Base-by-base conservation (phyloP, 2,113 vertebrate species). In the Myrmecobius fasciatus region DNA sequence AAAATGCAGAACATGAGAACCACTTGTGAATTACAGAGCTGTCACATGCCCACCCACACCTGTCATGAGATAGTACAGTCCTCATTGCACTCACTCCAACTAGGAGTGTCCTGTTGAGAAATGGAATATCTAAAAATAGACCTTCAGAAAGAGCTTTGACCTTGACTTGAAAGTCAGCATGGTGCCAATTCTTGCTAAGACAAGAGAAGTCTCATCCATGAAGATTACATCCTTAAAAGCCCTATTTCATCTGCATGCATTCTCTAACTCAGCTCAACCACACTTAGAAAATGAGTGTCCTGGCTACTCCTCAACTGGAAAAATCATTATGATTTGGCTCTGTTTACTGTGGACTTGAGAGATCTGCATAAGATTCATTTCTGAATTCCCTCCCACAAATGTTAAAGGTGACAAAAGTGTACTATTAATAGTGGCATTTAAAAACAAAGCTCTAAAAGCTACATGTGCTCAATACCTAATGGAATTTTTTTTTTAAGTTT, bases 271-370 rank as follows among this genome's bases (percentile, higher is more conserved):
- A n/a, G 94, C 93, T 91, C 97, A 97, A 96, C 90, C 94, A 91
- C 75, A 88, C 48, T 92, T 93, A 88, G 95, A 97, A 97, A 97
- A 97, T 95, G 94, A 89, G 51, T 53, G 0, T 92, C 53, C 96
- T 97, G 97, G 97, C 96, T 56, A 10, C 89, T 91, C 53, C 93
- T 98, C 96, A 96, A 95, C 93, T 96, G 90, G 91, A 95, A 83
- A 96, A 96, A 95, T 98, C 93, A 95, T 94, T 94, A 89, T 92
- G 90, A 83, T 95, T 98, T 97, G 95, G 95, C 56, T 95, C 92
- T 96, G 91, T 91, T 89, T 93, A 52, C 96, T 93, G 95, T 96
- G 95, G 90, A 97, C 91, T 92, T 89, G 51, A 91, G 91, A 95
- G 93, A 49, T 93, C 83, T 95, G 48, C 91, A 56, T 53, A 91